These are phyloP conservation scores for Pentalonia nigronervosa DNA, from an alignment of 1,140 invertebrate species.

Conservation along the genomic window DNA sequence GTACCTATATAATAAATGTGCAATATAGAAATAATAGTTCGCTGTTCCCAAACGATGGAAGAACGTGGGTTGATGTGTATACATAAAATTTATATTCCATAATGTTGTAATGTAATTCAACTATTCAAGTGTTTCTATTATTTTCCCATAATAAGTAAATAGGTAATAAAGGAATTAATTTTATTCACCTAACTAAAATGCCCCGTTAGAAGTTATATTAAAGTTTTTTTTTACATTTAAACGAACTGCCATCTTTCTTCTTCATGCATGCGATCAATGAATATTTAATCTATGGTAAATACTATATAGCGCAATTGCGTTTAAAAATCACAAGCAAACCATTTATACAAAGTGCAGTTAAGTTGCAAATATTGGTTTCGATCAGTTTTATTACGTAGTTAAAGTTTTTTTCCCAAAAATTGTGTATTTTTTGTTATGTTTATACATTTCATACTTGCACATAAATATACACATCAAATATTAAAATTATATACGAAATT, in stretches of 20 bases:
- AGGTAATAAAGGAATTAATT: slow-evolving; percentile 23
- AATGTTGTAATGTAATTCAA: slow-evolving; percentile 20
- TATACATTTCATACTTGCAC: neutral
- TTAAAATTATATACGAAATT: neutral
- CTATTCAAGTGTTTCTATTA: slow-evolving; percentile 31
- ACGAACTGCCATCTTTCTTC: neutral
- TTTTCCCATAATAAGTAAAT: slow-evolving; percentile 39
- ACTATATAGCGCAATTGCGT: neutral
- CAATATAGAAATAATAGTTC: neutral
- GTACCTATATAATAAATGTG: neutral
- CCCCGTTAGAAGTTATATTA: neutral
- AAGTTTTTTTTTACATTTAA: neutral
- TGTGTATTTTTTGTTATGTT: neutral
- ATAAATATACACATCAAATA: neutral
- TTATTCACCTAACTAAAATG: neutral
- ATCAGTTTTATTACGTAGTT: neutral
- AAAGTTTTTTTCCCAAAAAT: neutral
- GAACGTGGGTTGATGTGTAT: neutral
- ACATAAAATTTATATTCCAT: neutral
- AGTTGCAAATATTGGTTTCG: neutral
- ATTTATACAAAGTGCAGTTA: neutral
- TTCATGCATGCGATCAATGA: neutral
- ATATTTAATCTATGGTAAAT: neutral
- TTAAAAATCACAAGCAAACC: neutral
- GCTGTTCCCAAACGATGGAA: neutral